Percentiles rank a stretch among this genome's conserved stretches.
These are phyloP conservation scores for Limnothrissa miodon DNA, from an alignment of 2,113 vertebrate genomes.

Conservation along the genomic window DNA sequence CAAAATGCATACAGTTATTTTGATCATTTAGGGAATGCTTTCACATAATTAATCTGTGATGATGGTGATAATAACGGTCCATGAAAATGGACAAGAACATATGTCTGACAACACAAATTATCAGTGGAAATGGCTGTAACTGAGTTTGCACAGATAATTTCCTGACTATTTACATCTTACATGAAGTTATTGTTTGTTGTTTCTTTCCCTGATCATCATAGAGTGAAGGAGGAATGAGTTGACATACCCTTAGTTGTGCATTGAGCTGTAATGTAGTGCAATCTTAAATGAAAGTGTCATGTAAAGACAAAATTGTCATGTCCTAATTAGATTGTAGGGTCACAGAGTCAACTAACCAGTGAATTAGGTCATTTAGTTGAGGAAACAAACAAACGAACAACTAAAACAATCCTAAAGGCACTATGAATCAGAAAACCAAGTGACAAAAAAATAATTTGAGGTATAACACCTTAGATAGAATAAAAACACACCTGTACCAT, in stretches of 20 bases:
- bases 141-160: background rate
- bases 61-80: background rate
- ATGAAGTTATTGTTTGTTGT: background rate
- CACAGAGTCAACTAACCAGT: background rate
- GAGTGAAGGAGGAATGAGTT: background rate
- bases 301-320: background rate
- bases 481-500: background rate
- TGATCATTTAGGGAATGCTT: background rate
- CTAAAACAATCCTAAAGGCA: background rate
- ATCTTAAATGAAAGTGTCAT: background rate
- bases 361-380: background rate
- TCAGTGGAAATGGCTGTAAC: background rate
- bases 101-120: background rate
- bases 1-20: conserved; percentile 50
- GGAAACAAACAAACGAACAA: background rate
- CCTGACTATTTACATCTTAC: background rate
- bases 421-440: background rate
- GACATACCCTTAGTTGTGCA: background rate
- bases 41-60: conserved; percentile 31
- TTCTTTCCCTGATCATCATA: background rate
- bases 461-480: background rate
- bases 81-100: background rate
- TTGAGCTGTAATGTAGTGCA: background rate
- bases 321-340: background rate
- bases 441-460: background rate